phyloP scores from a whole-genome alignment of 2,113 vertebrate species.

The Junco hyemalis region DNA sequence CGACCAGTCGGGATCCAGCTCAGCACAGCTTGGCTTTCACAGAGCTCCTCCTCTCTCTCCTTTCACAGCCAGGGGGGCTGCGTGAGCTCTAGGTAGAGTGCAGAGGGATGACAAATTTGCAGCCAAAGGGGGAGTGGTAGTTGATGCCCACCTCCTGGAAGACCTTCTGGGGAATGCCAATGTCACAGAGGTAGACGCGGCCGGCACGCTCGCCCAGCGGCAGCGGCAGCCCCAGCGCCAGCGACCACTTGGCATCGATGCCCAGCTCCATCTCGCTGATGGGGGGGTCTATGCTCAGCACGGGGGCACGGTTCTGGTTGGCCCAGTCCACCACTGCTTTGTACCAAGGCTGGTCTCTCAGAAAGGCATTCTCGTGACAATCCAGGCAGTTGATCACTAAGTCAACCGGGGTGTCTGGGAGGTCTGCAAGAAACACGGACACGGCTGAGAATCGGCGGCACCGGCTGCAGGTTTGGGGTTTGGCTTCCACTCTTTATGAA shows the following conservation, averaged over 20 bases:
- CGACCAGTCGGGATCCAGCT: neutral
- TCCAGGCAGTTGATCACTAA: conserved; percentile 97
- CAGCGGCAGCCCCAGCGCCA: conserved; percentile 91
- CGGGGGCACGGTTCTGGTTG: conserved; percentile 92
- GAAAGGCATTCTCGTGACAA: conserved; percentile 92
- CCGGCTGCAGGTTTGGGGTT: accelerated
- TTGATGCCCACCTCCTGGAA: conserved; percentile 96
- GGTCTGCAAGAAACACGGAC: conserved; percentile 75
- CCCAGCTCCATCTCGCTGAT: conserved; percentile 85
- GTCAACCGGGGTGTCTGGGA: conserved; percentile 92
- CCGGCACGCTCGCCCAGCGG: conserved; percentile 88
- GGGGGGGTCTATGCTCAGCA: conserved; percentile 95
- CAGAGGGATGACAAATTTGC: conserved; percentile 96
- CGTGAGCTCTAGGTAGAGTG: conserved; percentile 81
- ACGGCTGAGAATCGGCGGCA: accelerated
- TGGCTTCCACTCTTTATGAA: neutral
- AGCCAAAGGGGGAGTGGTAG: conserved; percentile 96
- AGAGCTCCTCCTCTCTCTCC: neutral
- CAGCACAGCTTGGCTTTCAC: neutral
- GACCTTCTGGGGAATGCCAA: conserved; percentile 92
- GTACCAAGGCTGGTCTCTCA: conserved; percentile 97
- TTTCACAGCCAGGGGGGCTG: neutral
- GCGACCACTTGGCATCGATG: conserved; percentile 95
- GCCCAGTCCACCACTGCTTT: conserved; percentile 94
- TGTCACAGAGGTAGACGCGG: conserved; percentile 93